phyloP scores from a whole-genome alignment of 2,797 vertebrate species.

The Neopelma chrysocephalum region DNA sequence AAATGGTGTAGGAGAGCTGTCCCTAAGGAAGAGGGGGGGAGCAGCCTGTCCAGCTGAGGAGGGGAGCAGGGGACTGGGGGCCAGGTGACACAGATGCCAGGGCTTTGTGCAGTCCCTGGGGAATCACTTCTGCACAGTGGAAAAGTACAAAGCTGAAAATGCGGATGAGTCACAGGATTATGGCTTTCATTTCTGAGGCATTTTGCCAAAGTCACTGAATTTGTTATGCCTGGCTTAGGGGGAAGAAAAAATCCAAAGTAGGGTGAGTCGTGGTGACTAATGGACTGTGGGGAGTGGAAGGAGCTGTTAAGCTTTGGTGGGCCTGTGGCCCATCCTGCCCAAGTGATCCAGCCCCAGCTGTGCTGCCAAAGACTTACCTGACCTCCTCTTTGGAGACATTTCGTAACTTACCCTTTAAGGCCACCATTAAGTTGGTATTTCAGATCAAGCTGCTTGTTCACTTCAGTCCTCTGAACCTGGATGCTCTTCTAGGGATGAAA shows the following conservation, averaged over 20 bases:
- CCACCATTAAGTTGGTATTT: background rate
- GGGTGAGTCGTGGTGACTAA: background rate
- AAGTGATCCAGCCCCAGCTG: background rate
- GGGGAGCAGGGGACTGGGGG: background rate
- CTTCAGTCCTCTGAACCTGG: background rate
- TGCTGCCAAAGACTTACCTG: background rate
- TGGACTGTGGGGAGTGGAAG: background rate
- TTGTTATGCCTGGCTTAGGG: background rate
- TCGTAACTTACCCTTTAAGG: background rate
- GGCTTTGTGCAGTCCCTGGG: background rate
- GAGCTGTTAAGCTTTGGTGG: background rate
- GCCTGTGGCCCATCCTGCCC: background rate
- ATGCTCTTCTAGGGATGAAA: background rate
- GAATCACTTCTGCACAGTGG: background rate
- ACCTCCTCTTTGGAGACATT: background rate
- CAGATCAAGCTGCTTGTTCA: background rate
- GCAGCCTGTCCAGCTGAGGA: background rate
- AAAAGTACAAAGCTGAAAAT: slow-evolving; percentile 43
- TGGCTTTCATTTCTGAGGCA: slow-evolving; percentile 1
- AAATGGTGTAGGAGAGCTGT: background rate
- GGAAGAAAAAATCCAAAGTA: background rate
- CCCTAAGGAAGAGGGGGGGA: background rate
- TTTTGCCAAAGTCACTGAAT: slow-evolving; percentile 31
- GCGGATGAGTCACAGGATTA: slow-evolving; percentile 31
- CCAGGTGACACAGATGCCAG: background rate